Evolutionary conservation across 2,113 vertebrate species (phyloP).

Genomic region (Hydropotes inermis): DNA sequence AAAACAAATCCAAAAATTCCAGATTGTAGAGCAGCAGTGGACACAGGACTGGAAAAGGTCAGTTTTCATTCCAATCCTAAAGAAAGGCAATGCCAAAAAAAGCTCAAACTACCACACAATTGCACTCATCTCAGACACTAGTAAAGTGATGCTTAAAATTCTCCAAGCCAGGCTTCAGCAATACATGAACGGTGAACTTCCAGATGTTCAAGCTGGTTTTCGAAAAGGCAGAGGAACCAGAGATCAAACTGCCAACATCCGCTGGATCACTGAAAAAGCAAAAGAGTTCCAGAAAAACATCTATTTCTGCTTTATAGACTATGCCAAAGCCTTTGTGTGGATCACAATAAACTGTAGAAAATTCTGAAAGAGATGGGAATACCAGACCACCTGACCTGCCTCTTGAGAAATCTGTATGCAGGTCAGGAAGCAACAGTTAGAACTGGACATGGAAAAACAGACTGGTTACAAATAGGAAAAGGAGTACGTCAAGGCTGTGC

Average conservation of each 20-base stretch:
- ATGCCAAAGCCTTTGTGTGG: no score
- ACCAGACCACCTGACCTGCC: not conserved
- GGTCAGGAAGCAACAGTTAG: not conserved
- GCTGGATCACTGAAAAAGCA: no score
- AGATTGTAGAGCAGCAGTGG: not conserved
- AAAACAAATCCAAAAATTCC: constrained; percentile 31
- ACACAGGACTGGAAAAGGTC: not conserved
- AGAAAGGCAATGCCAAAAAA: not conserved
- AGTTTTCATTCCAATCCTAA: not conserved
- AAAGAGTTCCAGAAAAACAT: no score
- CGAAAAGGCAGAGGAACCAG: no score
- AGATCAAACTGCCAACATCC: no score
- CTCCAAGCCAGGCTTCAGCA: not conserved
- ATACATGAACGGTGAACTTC: not conserved
- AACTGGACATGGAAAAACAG: no score
- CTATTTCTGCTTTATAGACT: no score
- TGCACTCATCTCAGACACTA: not conserved
- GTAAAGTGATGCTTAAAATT: not conserved
- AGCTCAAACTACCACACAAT: not conserved
- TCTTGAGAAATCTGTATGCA: not conserved
- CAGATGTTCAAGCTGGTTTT: no score
- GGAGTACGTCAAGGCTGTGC: not conserved
- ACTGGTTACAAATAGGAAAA: no score
- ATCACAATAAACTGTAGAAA: not conserved
- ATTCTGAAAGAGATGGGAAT: not conserved